Evolutionary conservation across 2,888 invertebrate species (phyloP).

Genomic region (Orthosia incerta): DNA sequence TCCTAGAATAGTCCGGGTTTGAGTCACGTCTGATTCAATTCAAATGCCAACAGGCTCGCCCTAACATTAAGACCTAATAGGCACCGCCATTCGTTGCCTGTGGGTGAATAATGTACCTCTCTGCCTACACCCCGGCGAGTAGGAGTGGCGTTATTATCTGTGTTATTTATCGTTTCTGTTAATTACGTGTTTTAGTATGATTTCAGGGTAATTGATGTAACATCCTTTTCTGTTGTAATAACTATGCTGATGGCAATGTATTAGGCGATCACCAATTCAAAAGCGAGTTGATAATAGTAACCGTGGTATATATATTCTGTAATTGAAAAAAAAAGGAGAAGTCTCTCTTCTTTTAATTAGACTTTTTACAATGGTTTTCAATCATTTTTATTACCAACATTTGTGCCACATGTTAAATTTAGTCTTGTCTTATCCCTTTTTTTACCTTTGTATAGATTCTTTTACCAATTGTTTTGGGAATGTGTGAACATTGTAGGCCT

Average conservation of each 20-base stretch:
- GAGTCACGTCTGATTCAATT: conserved; percentile 21
- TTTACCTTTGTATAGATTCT: too few relatives aligned
- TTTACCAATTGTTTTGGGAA: too few relatives aligned
- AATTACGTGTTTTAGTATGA: neutral
- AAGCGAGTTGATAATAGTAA: neutral
- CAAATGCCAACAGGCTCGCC: neutral
- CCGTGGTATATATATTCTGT: too few relatives aligned
- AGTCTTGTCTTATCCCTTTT: too few relatives aligned
- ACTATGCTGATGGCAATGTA: neutral
- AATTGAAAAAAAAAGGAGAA: too few relatives aligned
- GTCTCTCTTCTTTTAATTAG: too few relatives aligned
- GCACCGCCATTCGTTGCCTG: conserved; percentile 4
- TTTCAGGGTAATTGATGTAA: neutral
- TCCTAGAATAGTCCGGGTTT: conserved; percentile 31
- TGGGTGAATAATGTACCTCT: neutral
- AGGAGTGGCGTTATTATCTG: neutral
- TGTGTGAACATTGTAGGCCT: too few relatives aligned
- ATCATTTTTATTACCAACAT: too few relatives aligned
- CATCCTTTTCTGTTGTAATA: neutral
- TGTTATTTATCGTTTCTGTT: conserved; percentile 3
- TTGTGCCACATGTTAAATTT: too few relatives aligned
- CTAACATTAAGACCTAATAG: neutral
- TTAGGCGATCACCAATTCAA: neutral
- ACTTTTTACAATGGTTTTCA: too few relatives aligned
- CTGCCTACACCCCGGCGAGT: conserved; percentile 7